Percentiles rank a stretch among this genome's conserved stretches.
These are phyloP conservation scores for Hypercompe scribonia DNA, from an alignment of 2,888 invertebrate genomes.

Conservation along the genomic window DNA sequence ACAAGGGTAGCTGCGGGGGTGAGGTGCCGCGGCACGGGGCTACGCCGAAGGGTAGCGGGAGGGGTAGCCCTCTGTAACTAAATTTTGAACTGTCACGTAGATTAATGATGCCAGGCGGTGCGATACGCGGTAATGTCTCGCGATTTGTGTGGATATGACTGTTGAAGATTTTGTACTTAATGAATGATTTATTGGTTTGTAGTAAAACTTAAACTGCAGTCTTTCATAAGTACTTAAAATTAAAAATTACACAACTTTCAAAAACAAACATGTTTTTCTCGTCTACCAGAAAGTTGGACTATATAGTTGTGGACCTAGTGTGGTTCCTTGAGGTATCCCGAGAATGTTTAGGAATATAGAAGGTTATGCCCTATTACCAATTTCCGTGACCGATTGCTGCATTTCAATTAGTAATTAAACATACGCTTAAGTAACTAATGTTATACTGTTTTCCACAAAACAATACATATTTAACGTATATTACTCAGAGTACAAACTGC, in stretches of 20 bases:
- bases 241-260: not conserved
- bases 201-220: not conserved
- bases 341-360: not conserved
- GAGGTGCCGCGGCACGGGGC: conserved; percentile 30
- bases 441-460: conserved; percentile 11
- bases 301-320: not conserved
- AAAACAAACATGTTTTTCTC: not conserved
- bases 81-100: conserved; percentile 88
- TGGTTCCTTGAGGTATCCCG: conserved; percentile 11
- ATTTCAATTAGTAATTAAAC: conserved; percentile 14
- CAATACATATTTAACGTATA: conserved; percentile 23
- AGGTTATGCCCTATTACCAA: conserved; percentile 2
- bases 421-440: conserved; percentile 6
- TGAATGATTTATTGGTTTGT: conserved; percentile 2
- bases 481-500: conserved; percentile 17
- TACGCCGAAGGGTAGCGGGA: conserved; percentile 42
- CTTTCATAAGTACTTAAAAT: not conserved
- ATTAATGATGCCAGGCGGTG: conserved; percentile 87
- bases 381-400: conserved; percentile 12
- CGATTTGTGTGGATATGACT: conserved; percentile 76
- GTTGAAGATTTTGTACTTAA: conserved; percentile 14
- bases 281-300: not conserved
- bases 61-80: conserved; percentile 84
- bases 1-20: conserved; percentile 41
- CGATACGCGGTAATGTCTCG: conserved; percentile 85